Percentiles rank a stretch among this genome's conserved stretches.
phyloP scores from a whole-genome alignment of 2,888 invertebrate species.

The Deroplatys truncata region DNA sequence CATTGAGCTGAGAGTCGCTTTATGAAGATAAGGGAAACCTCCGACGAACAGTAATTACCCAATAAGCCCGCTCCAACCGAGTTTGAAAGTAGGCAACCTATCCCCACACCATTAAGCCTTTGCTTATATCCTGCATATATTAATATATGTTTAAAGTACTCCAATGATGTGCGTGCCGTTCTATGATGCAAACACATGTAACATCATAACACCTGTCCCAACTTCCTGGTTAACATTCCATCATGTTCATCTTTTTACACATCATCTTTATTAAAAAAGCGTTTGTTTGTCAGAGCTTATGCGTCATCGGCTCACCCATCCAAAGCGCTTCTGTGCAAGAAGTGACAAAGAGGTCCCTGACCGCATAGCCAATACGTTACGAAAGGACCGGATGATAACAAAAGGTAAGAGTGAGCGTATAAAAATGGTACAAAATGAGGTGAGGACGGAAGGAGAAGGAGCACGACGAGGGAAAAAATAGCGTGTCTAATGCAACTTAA shows the following conservation, averaged over 20 bases:
- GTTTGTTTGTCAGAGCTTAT: neutral
- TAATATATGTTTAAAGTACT: no score
- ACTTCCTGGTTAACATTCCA: no score
- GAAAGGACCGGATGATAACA: neutral
- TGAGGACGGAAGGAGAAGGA: neutral
- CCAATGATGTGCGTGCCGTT: no score
- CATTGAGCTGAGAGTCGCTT: no score
- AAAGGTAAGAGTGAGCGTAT: neutral
- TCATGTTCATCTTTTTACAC: neutral
- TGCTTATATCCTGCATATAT: no score
- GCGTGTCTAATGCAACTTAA: constrained; percentile 21
- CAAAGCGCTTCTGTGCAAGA: neutral
- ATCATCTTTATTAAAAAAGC: neutral
- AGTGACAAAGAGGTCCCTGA: neutral
- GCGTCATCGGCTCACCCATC: neutral
- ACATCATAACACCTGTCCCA: no score
- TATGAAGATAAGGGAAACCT: no score
- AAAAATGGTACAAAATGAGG: neutral
- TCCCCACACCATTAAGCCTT: no score
- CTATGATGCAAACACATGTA: no score
- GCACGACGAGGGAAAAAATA: neutral
- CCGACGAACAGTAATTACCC: no score
- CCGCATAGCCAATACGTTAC: neutral
- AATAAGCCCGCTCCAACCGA: no score
- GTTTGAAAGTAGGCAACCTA: no score